A percentile compares a stretch with the other conserved stretches of the same genome.
phyloP scores from a whole-genome alignment of 2,797 vertebrate species.

The Stomatorhinus walkeri region DNA sequence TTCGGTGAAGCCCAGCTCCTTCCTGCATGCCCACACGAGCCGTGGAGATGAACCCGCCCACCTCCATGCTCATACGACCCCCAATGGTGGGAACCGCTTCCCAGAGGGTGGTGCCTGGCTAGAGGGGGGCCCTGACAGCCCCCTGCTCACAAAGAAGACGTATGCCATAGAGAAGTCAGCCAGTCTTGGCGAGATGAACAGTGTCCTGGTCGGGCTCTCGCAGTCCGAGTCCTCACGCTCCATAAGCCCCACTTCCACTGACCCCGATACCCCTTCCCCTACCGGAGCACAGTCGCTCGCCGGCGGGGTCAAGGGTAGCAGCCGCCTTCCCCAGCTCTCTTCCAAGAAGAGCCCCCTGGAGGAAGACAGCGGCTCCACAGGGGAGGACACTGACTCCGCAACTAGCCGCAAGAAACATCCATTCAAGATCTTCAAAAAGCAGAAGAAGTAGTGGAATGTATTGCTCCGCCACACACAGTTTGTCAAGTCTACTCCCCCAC shows the following conservation, averaged over 20 bases:
- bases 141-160: constrained; percentile 71
- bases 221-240: constrained; percentile 84
- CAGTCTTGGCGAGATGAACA: constrained; percentile 79
- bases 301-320: constrained; percentile 51
- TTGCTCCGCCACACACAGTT: constrained; percentile 27
- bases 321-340: constrained; percentile 86
- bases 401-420: constrained; percentile 90
- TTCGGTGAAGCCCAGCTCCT: constrained; percentile 67
- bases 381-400: constrained; percentile 84
- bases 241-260: constrained; percentile 88
- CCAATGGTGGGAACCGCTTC: constrained; percentile 71
- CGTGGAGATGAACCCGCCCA: constrained; percentile 59
- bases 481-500: constrained; percentile 34
- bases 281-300: constrained; percentile 58
- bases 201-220: constrained; percentile 47
- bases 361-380: constrained; percentile 86
- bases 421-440: constrained; percentile 98
- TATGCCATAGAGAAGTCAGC: constrained; percentile 70
- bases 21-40: constrained; percentile 50
- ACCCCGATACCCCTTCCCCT: constrained; percentile 83
- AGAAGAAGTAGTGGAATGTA: constrained; percentile 74
- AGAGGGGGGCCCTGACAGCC: constrained; percentile 71
- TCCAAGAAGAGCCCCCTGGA: constrained; percentile 83
- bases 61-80: constrained; percentile 49
- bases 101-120: constrained; percentile 47